Conservation (phyloP, 2,113 vertebrate species). For the Saimiri boliviensis region DNA sequence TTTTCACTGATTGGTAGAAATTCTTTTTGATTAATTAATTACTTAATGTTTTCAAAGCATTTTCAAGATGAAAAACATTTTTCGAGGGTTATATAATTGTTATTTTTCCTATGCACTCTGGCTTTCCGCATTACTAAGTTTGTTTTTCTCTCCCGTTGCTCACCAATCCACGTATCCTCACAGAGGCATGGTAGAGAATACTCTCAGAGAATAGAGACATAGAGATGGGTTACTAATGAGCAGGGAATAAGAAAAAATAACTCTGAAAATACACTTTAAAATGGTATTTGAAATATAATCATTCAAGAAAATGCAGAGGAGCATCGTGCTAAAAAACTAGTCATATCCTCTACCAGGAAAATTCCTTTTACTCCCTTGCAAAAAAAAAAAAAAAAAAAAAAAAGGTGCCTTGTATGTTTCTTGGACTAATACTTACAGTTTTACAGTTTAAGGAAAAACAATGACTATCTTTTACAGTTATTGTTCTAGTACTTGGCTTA, state of each 20-base stretch:
- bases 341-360: neutral
- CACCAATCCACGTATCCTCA: neutral
- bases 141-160: constrained; percentile 39
- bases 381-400: constrained; percentile 12
- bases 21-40: constrained; percentile 82
- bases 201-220: neutral
- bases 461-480: neutral
- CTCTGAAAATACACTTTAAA: constrained; percentile 19
- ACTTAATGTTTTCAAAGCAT: constrained; percentile 80
- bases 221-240: neutral
- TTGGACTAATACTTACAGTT: neutral
- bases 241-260: neutral
- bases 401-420: rapidly evolving
- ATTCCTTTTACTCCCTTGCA: neutral
- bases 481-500: neutral
- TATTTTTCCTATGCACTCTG: constrained; percentile 60
- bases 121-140: constrained; percentile 51
- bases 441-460: neutral
- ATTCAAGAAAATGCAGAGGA: neutral
- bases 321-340: neutral
- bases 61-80: constrained; percentile 71
- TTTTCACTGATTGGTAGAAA: constrained; percentile 82
- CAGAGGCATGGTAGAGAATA: neutral
- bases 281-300: constrained; percentile 31
- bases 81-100: constrained; percentile 64